Evolutionary conservation across 2,888 invertebrate species (phyloP).

Genomic region (Ypsolopha sequella): DNA sequence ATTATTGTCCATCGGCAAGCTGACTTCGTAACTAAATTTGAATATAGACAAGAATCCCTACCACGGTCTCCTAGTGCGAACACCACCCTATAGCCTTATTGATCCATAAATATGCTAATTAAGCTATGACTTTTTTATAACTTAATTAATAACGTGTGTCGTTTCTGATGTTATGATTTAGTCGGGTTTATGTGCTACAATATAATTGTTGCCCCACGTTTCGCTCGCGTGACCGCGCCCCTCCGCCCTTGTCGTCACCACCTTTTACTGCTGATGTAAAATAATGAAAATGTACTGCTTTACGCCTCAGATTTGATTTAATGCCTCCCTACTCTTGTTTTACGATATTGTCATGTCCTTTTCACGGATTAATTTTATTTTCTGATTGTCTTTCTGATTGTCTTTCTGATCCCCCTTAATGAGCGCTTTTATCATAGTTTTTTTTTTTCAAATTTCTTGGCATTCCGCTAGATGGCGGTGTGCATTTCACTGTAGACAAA

Average conservation of each 20-base stretch:
- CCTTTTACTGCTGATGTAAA: conserved; percentile 56
- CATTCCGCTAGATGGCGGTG: too few relatives aligned
- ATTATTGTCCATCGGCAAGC: not conserved
- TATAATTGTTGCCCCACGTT: conserved; percentile 50
- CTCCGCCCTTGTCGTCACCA: conserved; percentile 38
- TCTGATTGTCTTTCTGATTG: too few relatives aligned
- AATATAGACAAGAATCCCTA: too few relatives aligned
- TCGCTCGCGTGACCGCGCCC: conserved; percentile 42
- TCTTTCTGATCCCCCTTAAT: too few relatives aligned
- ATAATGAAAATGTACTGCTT: conserved; percentile 53
- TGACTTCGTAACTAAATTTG: too few relatives aligned
- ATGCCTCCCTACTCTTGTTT: conserved; percentile 23
- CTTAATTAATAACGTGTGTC: conserved; percentile 61
- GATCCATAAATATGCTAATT: conserved; percentile 64
- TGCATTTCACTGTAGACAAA: too few relatives aligned
- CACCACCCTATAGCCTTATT: conserved; percentile 25
- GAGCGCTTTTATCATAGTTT: too few relatives aligned
- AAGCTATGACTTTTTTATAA: conserved; percentile 64
- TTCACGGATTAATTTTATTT: not conserved
- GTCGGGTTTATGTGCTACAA: conserved; percentile 54
- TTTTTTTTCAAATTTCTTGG: too few relatives aligned
- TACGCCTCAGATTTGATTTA: conserved; percentile 52
- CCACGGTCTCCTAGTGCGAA: not conserved
- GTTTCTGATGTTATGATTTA: conserved; percentile 48
- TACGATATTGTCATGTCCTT: conserved; percentile 24